Percentiles rank a stretch among this genome's conserved stretches.
These are phyloP conservation scores for Pygoscelis adeliae DNA, from an alignment of 2,113 vertebrate genomes.

Conservation along the genomic window DNA sequence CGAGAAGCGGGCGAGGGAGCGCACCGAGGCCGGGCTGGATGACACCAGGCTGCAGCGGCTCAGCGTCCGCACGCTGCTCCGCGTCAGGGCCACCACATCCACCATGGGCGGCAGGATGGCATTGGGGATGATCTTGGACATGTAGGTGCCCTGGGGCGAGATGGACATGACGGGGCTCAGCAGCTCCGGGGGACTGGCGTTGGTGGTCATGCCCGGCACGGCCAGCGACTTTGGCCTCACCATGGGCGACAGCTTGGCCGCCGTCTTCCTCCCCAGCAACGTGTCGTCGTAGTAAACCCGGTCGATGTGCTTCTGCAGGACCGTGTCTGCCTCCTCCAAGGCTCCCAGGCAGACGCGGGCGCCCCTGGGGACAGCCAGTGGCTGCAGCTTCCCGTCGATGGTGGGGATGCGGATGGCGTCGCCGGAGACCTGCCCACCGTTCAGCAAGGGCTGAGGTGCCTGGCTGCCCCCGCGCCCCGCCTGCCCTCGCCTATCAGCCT, in stretches of 20 bases:
- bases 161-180: conserved; percentile 93
- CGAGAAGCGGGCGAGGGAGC: conserved; percentile 74
- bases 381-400: conserved; percentile 79
- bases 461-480: not conserved
- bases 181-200: conserved; percentile 79
- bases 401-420: conserved; percentile 83
- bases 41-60: conserved; percentile 89
- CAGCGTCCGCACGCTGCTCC: conserved; percentile 78
- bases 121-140: conserved; percentile 97
- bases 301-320: conserved; percentile 82
- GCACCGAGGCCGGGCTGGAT: conserved; percentile 84
- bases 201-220: conserved; percentile 86
- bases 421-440: conserved; percentile 19
- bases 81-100: conserved; percentile 89
- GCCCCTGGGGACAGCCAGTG: not conserved
- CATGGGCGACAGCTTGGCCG: conserved; percentile 64
- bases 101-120: conserved; percentile 91
- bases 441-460: conserved; percentile 46
- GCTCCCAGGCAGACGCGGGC: conserved; percentile 82
- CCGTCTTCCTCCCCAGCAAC: conserved; percentile 73
- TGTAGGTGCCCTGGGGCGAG: conserved; percentile 92
- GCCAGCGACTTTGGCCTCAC: conserved; percentile 90
- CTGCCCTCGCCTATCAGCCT: not conserved
- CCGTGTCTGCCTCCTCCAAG: conserved; percentile 54
- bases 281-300: conserved; percentile 82